These are phyloP conservation scores for Sphenodon punctatus DNA, from an alignment of 2,797 vertebrate genomes.

Conservation along the genomic window DNA sequence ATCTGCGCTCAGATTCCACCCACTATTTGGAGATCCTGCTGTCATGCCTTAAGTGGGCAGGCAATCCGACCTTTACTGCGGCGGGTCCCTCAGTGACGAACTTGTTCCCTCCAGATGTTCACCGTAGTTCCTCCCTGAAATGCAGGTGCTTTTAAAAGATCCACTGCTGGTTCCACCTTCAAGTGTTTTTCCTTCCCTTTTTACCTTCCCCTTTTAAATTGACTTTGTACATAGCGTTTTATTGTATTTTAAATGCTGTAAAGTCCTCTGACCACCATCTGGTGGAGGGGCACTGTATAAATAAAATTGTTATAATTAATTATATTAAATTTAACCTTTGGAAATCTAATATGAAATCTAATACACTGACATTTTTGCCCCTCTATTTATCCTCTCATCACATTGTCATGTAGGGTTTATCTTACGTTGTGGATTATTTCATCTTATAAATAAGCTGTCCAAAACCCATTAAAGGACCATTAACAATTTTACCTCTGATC, in stretches of 20 bases:
- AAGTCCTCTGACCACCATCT: too few species aligned
- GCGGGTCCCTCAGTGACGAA: neutral
- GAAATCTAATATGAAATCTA: neutral
- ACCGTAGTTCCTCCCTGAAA: neutral
- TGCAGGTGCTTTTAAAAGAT: neutral
- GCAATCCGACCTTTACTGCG: neutral
- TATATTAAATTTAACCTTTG: neutral
- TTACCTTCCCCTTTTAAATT: neutral
- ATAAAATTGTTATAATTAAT: too few species aligned
- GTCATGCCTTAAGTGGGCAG: neutral
- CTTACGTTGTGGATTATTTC: conserved; percentile 27
- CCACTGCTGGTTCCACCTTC: neutral
- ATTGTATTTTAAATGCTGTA: too few species aligned
- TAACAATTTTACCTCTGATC: conserved; percentile 22
- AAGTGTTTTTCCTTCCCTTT: neutral
- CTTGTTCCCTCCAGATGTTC: neutral
- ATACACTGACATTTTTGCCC: conserved; percentile 21
- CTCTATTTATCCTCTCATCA: conserved; percentile 11
- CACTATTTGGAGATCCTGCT: neutral
- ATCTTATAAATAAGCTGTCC: conserved; percentile 42
- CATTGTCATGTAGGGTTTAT: conserved; percentile 33
- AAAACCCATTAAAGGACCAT: conserved; percentile 24
- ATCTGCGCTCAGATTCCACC: neutral
- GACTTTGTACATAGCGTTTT: neutral
- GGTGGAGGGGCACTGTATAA: too few species aligned